phyloP scores from a whole-genome alignment of 2,797 vertebrate species.

The Clarias fuscus region DNA sequence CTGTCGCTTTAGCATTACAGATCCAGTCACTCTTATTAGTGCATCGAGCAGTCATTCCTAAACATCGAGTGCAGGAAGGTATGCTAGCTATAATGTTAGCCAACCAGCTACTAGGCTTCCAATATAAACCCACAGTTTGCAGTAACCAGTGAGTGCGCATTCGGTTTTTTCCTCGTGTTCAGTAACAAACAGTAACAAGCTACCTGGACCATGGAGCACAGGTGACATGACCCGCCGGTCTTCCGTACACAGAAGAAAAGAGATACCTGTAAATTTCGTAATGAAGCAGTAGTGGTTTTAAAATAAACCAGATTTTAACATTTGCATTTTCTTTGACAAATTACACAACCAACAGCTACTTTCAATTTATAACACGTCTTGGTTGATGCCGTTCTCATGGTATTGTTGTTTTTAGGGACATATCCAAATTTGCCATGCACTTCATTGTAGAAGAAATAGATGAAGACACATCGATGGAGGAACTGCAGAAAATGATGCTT shows the following conservation, averaged over 20 bases:
- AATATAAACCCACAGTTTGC: neutral
- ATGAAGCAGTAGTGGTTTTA: neutral
- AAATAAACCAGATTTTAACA: neutral
- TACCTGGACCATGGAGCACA: neutral
- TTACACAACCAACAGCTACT: neutral
- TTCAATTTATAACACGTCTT: neutral
- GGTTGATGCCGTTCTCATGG: slow-evolving; percentile 1
- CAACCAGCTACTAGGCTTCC: neutral
- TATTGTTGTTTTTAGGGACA: slow-evolving; percentile 79
- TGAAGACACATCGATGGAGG: slow-evolving; percentile 98
- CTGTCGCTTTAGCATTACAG: neutral
- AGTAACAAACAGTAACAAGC: neutral
- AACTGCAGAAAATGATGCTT: slow-evolving; percentile 98
- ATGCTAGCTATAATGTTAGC: neutral
- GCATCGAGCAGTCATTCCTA: neutral
- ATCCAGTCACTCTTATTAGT: neutral
- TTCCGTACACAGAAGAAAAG: neutral
- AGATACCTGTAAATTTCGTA: neutral
- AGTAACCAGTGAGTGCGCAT: too few relatives aligned
- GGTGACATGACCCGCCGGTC: too few relatives aligned
- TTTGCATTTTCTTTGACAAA: neutral
- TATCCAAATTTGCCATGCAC: slow-evolving; percentile 98
- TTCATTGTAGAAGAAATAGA: slow-evolving; percentile 99
- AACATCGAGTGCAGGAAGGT: neutral
- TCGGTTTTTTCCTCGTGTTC: neutral